These are phyloP conservation scores for Xiphophorus birchmanni DNA, from an alignment of 2,797 vertebrate genomes.

Conservation along the genomic window DNA sequence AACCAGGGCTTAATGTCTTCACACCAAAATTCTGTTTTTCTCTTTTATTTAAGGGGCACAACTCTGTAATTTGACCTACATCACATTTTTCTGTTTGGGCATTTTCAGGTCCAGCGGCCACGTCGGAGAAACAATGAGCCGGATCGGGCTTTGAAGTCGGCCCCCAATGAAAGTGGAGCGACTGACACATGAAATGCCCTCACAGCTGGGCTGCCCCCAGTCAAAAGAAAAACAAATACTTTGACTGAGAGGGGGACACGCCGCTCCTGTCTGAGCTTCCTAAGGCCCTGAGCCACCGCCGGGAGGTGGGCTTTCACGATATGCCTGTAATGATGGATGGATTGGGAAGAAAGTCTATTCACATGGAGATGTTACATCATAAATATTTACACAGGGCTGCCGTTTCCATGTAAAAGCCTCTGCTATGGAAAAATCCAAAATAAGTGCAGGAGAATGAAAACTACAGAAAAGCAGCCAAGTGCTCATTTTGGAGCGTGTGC, in stretches of 20 bases:
- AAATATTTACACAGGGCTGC: constrained; percentile 98
- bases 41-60: constrained; percentile 82
- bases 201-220: constrained; percentile 84
- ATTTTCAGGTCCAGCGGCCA: constrained; percentile 93
- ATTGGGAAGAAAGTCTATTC: constrained; percentile 87
- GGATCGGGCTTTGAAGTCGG: constrained; percentile 93
- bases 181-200: constrained; percentile 88
- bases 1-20: constrained; percentile 86
- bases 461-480: constrained; percentile 50
- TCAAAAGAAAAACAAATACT: constrained; percentile 97
- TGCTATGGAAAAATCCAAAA: constrained; percentile 79
- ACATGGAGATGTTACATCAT: constrained; percentile 93
- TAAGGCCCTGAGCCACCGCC: constrained; percentile 81
- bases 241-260: constrained; percentile 85
- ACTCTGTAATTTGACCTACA: constrained; percentile 95
- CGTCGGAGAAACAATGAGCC: constrained; percentile 91
- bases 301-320: constrained; percentile 87
- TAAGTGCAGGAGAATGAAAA: constrained; percentile 61
- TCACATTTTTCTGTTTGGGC: constrained; percentile 93
- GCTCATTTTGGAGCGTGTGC: constrained; percentile 53
- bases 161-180: constrained; percentile 86
- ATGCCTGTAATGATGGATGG: constrained; percentile 95
- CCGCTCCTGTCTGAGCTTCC: constrained; percentile 89
- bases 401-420: constrained; percentile 84
- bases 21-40: constrained; percentile 82